Base-by-base conservation (phyloP, 2,113 vertebrate species). In the Saccopteryx leptura region DNA sequence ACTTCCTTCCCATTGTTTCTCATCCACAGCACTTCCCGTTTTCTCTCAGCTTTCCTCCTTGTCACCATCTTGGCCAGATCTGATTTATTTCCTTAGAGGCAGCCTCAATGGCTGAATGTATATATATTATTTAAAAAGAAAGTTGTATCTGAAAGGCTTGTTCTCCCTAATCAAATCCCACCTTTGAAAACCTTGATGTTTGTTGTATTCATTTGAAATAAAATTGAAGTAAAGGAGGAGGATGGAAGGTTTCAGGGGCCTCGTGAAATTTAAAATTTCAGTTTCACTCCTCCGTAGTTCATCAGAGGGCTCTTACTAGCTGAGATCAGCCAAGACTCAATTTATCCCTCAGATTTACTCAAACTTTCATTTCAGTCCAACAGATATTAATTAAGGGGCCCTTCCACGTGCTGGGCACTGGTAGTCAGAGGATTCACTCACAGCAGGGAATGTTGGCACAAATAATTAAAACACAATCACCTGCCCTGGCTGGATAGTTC, bases 341-440 rank as follows among this genome's bases (percentile, higher is more conserved):
- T 48, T 72, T 82, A 82, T 50, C 90, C 80, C 92, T 85, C 39
- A 28, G 63, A 17, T 18, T 48, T 46, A 71, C 7, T 68, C 89
- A 90, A 80, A 39, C 50, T 95, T 80, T 95, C 66, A 84, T 66
- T 93, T 91, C 48, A 60, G 56, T 71, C 71, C 84, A 78, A 13
- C 39, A 93, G 80, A 54, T 86, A 84, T 24, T 75, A 69, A 63
- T 5, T 28, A 48, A 94, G 56, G 84, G n/a, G 63, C 61, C 89
- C 88, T 61, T 71, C 48, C 46, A 1, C 58, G 71, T 80, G 65
- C 52, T 58, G 48, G 71, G 60, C 7, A 19, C 26, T 21, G 39
- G 52, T 33, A 28, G 69, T 50, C 56, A 92, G 9, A 60, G 76
- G 48, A 91, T 81, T 88, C 72, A 46, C 60, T 56, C 61, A 61